Percentiles rank a stretch among this genome's conserved stretches.
Conservation (phyloP, 2,113 vertebrate species). For the Apus apus region DNA sequence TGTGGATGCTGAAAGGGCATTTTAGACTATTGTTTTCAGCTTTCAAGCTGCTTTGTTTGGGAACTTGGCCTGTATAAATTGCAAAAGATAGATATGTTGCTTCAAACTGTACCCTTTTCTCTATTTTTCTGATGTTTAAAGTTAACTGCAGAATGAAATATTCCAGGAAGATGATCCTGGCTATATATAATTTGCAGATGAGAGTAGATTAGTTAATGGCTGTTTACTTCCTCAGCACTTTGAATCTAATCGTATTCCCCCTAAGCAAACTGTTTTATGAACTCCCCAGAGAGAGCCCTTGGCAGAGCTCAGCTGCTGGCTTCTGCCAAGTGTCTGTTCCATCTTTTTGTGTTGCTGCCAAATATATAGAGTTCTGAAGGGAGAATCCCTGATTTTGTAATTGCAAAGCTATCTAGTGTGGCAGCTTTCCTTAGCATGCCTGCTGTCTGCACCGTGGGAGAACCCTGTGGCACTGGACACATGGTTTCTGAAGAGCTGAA, state of each 20-base stretch:
- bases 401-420: background rate
- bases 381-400: background rate
- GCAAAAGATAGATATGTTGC: background rate
- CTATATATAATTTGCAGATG: background rate
- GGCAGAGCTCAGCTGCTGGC: background rate
- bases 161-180: background rate
- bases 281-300: background rate
- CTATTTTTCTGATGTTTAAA: background rate
- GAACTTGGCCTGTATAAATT: background rate
- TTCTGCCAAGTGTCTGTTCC: background rate
- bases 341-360: background rate
- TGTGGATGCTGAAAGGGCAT: background rate
- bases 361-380: background rate
- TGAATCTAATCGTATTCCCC: background rate
- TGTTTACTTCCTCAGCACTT: background rate
- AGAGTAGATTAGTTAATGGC: background rate
- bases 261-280: background rate
- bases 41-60: background rate
- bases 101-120: background rate
- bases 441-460: background rate
- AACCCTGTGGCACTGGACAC: background rate
- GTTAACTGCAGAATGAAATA: background rate
- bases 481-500: background rate
- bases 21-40: background rate
- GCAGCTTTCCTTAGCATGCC: background rate